A percentile compares a stretch with the other conserved stretches of the same genome.
These are phyloP conservation scores for Dorcus hopei DNA, from an alignment of 2,888 invertebrate genomes.

Conservation along the genomic window DNA sequence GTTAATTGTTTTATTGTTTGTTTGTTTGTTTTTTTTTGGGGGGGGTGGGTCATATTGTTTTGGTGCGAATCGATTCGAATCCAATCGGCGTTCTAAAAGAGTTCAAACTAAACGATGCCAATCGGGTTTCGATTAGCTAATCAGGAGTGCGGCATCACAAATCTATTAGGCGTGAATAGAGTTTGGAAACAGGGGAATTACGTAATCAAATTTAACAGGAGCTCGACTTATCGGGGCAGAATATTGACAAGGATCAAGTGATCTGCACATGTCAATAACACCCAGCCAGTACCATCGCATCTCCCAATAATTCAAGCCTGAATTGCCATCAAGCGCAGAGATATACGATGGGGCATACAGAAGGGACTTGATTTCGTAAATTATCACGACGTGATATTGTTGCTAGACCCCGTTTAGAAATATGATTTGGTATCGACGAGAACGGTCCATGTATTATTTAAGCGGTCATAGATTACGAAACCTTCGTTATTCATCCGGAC, in stretches of 20 bases:
- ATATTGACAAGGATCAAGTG: conserved; percentile 11
- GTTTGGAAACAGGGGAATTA: conserved; percentile 9
- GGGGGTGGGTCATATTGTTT: too few species aligned
- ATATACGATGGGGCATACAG: not conserved
- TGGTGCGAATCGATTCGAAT: too few species aligned
- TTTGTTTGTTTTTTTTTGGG: not conserved
- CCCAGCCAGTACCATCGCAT: conserved; percentile 3
- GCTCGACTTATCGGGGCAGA: conserved; percentile 9
- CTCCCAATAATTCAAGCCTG: conserved; percentile 19
- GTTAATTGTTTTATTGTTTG: too few species aligned
- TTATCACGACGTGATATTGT: conserved; percentile 13
- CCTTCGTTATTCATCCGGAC: too few species aligned
- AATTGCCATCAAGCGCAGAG: conserved; percentile 17
- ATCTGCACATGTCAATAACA: conserved; percentile 19
- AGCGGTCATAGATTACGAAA: too few species aligned
- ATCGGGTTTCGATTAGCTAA: conserved; percentile 7
- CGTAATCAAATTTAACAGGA: conserved; percentile 15
- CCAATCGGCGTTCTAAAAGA: not conserved
- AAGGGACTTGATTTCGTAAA: conserved; percentile 9
- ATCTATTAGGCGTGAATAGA: conserved; percentile 8
- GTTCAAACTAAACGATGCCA: conserved; percentile 3
- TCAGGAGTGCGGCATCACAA: conserved; percentile 8
- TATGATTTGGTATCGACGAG: too few species aligned
- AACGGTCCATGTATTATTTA: too few species aligned
- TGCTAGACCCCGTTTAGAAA: conserved; percentile 14